A percentile compares a stretch with the other conserved stretches of the same genome.
Conservation (phyloP, 2,797 vertebrate genomes). For the Enteromius fasciolatus region DNA sequence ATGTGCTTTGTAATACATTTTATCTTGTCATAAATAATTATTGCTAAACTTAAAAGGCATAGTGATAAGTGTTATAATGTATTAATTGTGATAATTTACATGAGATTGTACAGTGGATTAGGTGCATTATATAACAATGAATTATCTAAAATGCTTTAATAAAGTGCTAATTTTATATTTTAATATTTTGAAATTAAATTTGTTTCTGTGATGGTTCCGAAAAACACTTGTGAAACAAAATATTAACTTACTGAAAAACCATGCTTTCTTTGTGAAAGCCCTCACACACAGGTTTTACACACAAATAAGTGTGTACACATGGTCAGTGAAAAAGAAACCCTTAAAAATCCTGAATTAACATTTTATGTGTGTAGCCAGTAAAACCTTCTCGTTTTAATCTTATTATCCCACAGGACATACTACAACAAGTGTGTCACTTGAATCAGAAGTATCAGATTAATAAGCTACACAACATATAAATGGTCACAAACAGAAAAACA, state of each 20-base stretch:
- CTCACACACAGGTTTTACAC: background rate
- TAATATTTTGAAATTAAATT: background rate
- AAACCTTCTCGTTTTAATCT: conserved; percentile 40
- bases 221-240: background rate
- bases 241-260: background rate
- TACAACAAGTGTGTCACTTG: conserved; percentile 27
- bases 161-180: background rate
- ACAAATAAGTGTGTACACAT: background rate
- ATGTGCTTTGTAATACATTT: too few relatives aligned
- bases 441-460: conserved; percentile 43
- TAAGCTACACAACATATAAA: conserved; percentile 38
- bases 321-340: background rate
- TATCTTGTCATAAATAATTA: background rate
- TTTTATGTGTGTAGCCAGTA: conserved; percentile 45
- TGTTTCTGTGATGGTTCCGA: background rate
- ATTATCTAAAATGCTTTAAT: background rate
- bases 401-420: conserved; percentile 51
- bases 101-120: background rate
- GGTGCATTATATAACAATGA: background rate
- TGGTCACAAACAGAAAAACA: conserved; percentile 45
- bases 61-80: background rate
- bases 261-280: background rate
- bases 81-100: background rate
- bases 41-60: background rate
- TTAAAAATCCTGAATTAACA: conserved; percentile 3